Conservation (phyloP, 2,797 vertebrate species). For the Heterohyrax brucei region DNA sequence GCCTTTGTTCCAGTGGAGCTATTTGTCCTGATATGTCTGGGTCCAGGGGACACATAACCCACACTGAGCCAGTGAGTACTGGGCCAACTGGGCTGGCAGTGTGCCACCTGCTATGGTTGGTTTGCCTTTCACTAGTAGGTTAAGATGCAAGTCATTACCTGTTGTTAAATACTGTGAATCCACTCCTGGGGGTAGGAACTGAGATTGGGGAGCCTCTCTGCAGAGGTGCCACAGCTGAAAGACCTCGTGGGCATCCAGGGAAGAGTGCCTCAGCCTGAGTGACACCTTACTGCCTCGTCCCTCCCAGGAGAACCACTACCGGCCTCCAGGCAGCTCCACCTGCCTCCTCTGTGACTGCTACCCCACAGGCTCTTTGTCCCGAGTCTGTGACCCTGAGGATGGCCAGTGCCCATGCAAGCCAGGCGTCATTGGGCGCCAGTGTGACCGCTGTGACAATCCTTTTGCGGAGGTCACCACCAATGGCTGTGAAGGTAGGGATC, state of each 20-base stretch:
- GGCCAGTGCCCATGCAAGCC: slow-evolving; percentile 97
- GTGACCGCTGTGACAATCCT: slow-evolving; percentile 97
- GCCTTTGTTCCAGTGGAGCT: neutral
- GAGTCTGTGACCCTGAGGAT: slow-evolving; percentile 93
- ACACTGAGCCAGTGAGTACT: neutral
- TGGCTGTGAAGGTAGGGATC: slow-evolving; percentile 95
- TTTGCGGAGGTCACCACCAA: slow-evolving; percentile 97
- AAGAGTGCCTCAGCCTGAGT: neutral
- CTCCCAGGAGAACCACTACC: slow-evolving; percentile 97
- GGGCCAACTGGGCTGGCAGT: neutral
- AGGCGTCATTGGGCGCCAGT: slow-evolving; percentile 97
- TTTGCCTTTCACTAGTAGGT: neutral
- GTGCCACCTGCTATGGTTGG: neutral
- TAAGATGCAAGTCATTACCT: neutral
- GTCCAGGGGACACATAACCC: neutral
- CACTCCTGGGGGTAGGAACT: neutral
- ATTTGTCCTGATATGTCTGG: neutral
- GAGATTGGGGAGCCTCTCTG: neutral
- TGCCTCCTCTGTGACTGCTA: slow-evolving; percentile 98
- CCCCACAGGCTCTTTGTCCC: slow-evolving; percentile 95
- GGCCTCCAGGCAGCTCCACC: slow-evolving; percentile 89
- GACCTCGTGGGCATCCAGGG: neutral
- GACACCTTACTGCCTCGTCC: neutral
- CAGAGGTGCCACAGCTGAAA: neutral
- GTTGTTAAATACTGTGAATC: slow-evolving; percentile 20